Evolutionary conservation across 37 sponge, comb jelly and placozoan genomes (phyloP).

Genomic region (Spongia lamella): DNA sequence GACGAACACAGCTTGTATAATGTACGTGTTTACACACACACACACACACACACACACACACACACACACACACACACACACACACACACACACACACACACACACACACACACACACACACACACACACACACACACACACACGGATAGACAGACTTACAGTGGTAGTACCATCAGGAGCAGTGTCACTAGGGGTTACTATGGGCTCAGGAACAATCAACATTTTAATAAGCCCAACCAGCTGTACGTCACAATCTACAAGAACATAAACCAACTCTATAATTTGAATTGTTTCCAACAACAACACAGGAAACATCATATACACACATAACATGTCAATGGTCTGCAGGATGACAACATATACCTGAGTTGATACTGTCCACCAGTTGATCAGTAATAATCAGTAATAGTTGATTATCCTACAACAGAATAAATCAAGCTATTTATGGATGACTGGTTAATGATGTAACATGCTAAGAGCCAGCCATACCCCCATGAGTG

Average conservation of each 20-base stretch:
- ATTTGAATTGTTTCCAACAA: no score
- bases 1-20: background rate
- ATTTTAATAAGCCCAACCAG: slow-evolving; percentile 80
- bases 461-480: no score
- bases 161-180: no score
- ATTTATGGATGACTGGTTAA: no score
- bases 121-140: background rate
- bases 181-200: background rate
- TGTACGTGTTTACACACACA: background rate
- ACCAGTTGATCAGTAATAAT: slow-evolving; percentile 75
- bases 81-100: background rate
- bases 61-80: background rate
- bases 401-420: slow-evolving; percentile 81
- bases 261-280: no score
- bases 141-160: no score
- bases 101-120: background rate
- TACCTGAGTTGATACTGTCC: slow-evolving; percentile 71
- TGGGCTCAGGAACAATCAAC: slow-evolving; percentile 88
- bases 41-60: background rate
- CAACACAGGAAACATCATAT: no score
- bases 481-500: no score
- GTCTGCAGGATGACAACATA: no score
- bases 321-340: no score
- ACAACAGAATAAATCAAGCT: no score
- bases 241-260: slow-evolving; percentile 81